Evolutionary conservation across 2,113 vertebrate species (phyloP).

Genomic region (Megaptera novaeangliae): DNA sequence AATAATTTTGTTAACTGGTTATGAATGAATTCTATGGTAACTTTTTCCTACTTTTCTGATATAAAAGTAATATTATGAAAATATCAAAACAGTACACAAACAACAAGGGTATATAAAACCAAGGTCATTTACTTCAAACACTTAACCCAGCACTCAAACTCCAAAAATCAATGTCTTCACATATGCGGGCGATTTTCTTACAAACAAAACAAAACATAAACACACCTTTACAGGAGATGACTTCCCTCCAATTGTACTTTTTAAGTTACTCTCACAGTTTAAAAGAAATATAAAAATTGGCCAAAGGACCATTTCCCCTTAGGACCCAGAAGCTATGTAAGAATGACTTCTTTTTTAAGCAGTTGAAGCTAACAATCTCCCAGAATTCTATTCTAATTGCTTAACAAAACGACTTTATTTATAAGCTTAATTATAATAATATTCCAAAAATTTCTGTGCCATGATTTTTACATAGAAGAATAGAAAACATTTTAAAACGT

Average conservation of each 20-base stretch:
- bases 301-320: not conserved
- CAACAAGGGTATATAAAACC: not conserved
- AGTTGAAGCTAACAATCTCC: not conserved
- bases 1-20: constrained; percentile 19
- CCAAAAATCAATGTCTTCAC: not conserved
- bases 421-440: not conserved
- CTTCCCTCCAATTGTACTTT: not conserved
- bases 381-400: not conserved
- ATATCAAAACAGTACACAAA: not conserved
- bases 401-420: constrained; percentile 38
- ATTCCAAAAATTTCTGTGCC: not conserved
- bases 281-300: constrained; percentile 32
- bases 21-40: constrained; percentile 12
- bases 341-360: not conserved
- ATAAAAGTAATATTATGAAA: constrained; percentile 20
- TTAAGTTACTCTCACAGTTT: not conserved
- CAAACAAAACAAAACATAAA: constrained; percentile 33
- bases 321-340: not conserved
- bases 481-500: constrained; percentile 2
- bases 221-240: not conserved
- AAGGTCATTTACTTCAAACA: constrained; percentile 17
- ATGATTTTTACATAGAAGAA: not conserved
- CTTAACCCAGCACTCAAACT: not conserved
- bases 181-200: not conserved
- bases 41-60: not conserved